phyloP scores from a whole-genome alignment of 2,113 vertebrate genomes.

The Gopherus flavomarginatus region DNA sequence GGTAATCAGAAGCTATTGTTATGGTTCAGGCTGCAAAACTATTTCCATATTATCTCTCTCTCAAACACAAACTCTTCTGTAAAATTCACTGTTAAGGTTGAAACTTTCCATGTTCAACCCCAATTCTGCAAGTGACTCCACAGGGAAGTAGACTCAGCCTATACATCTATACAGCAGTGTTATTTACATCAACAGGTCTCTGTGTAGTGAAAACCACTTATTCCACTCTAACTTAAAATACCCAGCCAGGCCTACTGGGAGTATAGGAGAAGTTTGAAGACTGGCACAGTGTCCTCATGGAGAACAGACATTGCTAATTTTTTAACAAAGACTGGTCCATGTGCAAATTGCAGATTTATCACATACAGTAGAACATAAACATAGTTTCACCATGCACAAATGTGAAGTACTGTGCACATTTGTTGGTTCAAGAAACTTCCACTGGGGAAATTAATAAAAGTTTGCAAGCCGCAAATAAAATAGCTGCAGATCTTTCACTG shows the following conservation, averaged over 20 bases:
- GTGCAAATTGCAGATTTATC: not conserved
- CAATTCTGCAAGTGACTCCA: not conserved
- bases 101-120: not conserved
- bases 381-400: not conserved
- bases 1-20: not conserved
- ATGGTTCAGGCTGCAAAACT: not conserved
- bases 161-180: not conserved
- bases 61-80: not conserved
- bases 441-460: not conserved
- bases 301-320: not conserved
- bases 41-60: not conserved
- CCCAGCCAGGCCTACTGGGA: not conserved
- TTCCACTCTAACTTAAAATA: not conserved
- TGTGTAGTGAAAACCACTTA: not conserved
- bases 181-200: not conserved
- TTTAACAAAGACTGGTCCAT: not conserved
- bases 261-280: not conserved
- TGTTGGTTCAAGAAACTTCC: not conserved
- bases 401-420: not conserved
- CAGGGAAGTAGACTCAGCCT: not conserved
- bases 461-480: not conserved
- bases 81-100: not conserved
- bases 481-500: not conserved
- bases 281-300: rapidly evolving
- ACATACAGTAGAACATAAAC: not conserved